phyloP scores from a whole-genome alignment of 1,140 invertebrate species.

The Ladona fulva region DNA sequence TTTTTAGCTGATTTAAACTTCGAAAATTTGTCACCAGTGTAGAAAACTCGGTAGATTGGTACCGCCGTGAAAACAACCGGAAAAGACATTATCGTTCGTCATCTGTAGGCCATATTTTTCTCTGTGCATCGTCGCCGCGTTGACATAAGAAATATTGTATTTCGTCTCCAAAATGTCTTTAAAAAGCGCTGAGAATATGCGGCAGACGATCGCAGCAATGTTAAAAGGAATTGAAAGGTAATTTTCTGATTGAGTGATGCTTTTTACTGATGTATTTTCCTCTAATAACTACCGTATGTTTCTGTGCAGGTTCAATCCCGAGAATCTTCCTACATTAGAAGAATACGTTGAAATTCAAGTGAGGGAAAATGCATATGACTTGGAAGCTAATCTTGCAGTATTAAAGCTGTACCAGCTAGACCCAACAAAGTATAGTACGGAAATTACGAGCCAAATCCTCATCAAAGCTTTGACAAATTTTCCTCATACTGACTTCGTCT shows the following conservation, averaged over 20 bases:
- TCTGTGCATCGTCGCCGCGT: too few species aligned
- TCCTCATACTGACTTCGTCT: slow-evolving; percentile 91
- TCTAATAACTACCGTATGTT: background rate
- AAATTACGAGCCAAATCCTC: slow-evolving; percentile 76
- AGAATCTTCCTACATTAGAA: slow-evolving; percentile 80
- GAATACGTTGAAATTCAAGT: slow-evolving; percentile 89
- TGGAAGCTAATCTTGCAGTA: slow-evolving; percentile 92
- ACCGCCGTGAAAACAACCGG: too few species aligned
- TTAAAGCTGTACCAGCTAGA: slow-evolving; percentile 89
- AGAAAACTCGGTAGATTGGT: too few species aligned
- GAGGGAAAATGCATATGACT: slow-evolving; percentile 86
- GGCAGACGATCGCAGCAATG: slow-evolving; percentile 59
- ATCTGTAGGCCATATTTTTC: too few species aligned
- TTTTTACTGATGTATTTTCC: slow-evolving; percentile 6
- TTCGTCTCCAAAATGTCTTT: background rate
- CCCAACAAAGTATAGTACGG: slow-evolving; percentile 74
- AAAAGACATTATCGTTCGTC: too few species aligned
- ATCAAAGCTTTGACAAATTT: slow-evolving; percentile 92
- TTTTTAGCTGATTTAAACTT: too few species aligned
- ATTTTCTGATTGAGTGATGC: slow-evolving; percentile 22
- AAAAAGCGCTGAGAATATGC: slow-evolving; percentile 54
- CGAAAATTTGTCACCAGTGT: too few species aligned
- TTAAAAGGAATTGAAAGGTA: slow-evolving; percentile 73
- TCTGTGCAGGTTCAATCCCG: slow-evolving; percentile 79
- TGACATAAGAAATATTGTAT: too few species aligned